Conservation (phyloP, 2,888 invertebrate species). For the Lycocerus yunnanus region DNA sequence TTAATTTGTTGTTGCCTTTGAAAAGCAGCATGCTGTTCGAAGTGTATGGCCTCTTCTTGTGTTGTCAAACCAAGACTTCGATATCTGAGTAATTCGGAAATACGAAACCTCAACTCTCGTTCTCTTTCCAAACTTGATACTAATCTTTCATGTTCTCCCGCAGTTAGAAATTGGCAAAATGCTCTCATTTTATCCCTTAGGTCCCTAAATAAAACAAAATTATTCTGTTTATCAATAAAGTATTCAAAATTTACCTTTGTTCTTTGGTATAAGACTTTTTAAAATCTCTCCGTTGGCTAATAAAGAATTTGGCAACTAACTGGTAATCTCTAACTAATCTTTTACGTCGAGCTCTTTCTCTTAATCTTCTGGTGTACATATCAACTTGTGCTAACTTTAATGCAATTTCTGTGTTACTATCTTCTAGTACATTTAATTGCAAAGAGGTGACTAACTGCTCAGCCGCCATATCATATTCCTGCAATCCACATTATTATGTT, state of each 20-base stretch:
- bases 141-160: constrained; percentile 81
- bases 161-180: constrained; percentile 87
- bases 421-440: constrained; percentile 78
- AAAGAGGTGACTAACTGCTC: constrained; percentile 88
- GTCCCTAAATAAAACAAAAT: constrained; percentile 59
- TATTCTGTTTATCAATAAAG: not conserved
- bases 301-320: constrained; percentile 84
- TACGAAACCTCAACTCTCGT: constrained; percentile 79
- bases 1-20: constrained; percentile 67
- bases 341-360: constrained; percentile 88
- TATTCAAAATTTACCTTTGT: constrained; percentile 64
- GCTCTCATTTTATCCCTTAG: constrained; percentile 83
- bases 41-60: constrained; percentile 84
- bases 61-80: constrained; percentile 84
- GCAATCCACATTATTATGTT: constrained; percentile 40
- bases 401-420: constrained; percentile 87
- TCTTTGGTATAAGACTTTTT: constrained; percentile 69
- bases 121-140: constrained; percentile 80
- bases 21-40: constrained; percentile 77
- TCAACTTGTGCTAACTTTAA: constrained; percentile 91
- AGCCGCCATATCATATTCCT: constrained; percentile 91
- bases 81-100: constrained; percentile 83
- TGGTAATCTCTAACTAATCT: constrained; percentile 89
- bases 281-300: constrained; percentile 58
- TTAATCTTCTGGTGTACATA: constrained; percentile 81